Conservation (phyloP, 1,140 invertebrate genomes). For the Drosophila punjabiensis region DNA sequence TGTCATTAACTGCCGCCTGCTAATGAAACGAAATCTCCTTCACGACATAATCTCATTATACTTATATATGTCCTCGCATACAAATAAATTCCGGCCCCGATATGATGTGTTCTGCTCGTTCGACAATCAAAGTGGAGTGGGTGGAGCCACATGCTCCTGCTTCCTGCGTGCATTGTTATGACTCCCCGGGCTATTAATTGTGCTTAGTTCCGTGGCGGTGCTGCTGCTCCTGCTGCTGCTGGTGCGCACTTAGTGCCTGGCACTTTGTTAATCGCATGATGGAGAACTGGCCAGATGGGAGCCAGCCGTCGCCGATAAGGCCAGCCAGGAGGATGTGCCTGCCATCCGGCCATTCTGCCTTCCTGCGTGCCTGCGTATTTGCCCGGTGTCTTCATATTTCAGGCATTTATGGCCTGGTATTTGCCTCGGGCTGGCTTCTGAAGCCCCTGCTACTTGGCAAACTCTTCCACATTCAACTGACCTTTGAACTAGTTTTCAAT, state of each 20-base stretch:
- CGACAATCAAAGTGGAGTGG: constrained; percentile 27
- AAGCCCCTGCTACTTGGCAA: constrained; percentile 10
- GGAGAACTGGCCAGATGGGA: constrained; percentile 50
- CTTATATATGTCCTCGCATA: constrained; percentile 63
- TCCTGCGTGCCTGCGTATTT: constrained; percentile 30
- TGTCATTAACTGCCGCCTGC: constrained; percentile 33
- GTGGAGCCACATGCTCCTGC: constrained; percentile 29
- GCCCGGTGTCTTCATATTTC: constrained; percentile 69
- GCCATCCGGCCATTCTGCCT: not conserved
- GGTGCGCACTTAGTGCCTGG: constrained; percentile 69
- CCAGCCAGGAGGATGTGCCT: constrained; percentile 18
- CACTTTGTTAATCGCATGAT: constrained; percentile 78
- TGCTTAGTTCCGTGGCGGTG: constrained; percentile 69
- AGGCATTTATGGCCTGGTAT: constrained; percentile 53
- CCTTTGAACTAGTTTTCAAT: constrained; percentile 81
- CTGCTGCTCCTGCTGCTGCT: not conserved
- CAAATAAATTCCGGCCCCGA: constrained; percentile 46
- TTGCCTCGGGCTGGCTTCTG: constrained; percentile 32
- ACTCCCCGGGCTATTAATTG: constrained; percentile 71
- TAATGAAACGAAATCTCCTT: constrained; percentile 73
- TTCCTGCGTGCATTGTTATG: constrained; percentile 61
- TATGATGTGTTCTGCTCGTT: constrained; percentile 29
- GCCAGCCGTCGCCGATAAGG: constrained; percentile 29
- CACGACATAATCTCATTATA: constrained; percentile 75
- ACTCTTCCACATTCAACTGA: constrained; percentile 63